Evolutionary conservation across 2,888 invertebrate genomes (phyloP).

Genomic region (Nephrotoma guestfalica): DNA sequence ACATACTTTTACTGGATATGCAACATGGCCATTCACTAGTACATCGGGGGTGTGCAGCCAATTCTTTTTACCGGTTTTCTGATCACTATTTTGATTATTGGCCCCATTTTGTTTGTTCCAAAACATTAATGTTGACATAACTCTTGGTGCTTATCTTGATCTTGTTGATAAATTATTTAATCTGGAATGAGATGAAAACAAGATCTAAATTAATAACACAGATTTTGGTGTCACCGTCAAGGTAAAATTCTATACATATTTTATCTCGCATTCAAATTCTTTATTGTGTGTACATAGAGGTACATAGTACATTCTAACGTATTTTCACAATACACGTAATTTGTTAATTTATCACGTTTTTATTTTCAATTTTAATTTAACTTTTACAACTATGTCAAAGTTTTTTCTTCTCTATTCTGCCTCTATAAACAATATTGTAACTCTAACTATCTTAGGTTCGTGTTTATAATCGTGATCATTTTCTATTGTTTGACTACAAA

Average conservation of each 20-base stretch:
- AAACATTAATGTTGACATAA: constrained; percentile 48
- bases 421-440: not conserved
- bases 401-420: not conserved
- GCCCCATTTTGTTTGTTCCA: constrained; percentile 42
- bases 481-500: not conserved
- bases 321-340: not conserved
- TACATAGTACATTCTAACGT: not conserved
- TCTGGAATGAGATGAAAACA: not conserved
- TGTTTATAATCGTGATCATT: not conserved
- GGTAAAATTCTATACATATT: not conserved
- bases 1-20: constrained; percentile 88
- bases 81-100: constrained; percentile 29
- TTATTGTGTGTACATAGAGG: not conserved
- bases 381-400: not conserved
- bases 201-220: not conserved
- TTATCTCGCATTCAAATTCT: not conserved
- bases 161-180: not conserved
- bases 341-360: not conserved
- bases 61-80: constrained; percentile 39
- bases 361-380: not conserved
- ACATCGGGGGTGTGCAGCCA: constrained; percentile 94
- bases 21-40: constrained; percentile 86
- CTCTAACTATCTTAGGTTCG: not conserved
- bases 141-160: constrained; percentile 1
- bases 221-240: not conserved